Evolutionary conservation across 37 sponge, comb jelly and placozoan species (phyloP).

Genomic region (Aphrocallistes beatrix): DNA sequence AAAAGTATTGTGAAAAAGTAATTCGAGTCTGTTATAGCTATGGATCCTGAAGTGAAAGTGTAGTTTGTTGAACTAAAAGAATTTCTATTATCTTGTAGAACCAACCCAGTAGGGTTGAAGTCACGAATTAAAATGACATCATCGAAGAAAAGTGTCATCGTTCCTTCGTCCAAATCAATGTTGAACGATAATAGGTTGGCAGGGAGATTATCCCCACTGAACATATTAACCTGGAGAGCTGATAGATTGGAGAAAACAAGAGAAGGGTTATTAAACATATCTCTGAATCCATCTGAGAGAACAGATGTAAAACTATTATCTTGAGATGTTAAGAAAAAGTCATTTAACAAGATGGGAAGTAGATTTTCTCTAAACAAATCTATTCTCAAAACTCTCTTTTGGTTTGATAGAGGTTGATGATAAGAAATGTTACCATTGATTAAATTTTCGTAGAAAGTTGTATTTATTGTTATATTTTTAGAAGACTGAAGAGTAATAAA

Average conservation of each 20-base stretch:
- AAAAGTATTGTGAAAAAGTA: slow-evolving; percentile 39
- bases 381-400: slow-evolving; percentile 40
- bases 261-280: slow-evolving; percentile 59
- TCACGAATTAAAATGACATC: slow-evolving; percentile 38
- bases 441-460: slow-evolving; percentile 28
- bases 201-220: slow-evolving; percentile 20
- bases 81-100: slow-evolving; percentile 29
- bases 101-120: slow-evolving; percentile 40
- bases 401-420: slow-evolving; percentile 19
- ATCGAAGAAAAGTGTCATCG: slow-evolving; percentile 61
- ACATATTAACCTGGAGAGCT: slow-evolving; percentile 22
- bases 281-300: slow-evolving; percentile 37
- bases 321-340: not conserved
- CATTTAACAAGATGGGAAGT: slow-evolving; percentile 42
- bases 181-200: slow-evolving; percentile 33
- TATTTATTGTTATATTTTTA: slow-evolving; percentile 18
- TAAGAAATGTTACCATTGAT: slow-evolving; percentile 48
- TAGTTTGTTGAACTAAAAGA: slow-evolving; percentile 23
- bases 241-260: slow-evolving; percentile 16
- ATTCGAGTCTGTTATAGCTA: slow-evolving; percentile 32
- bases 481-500: slow-evolving; percentile 46
- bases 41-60: slow-evolving; percentile 41
- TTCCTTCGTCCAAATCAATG: slow-evolving; percentile 64
- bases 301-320: slow-evolving; percentile 37
- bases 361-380: slow-evolving; percentile 47